Conservation (phyloP, 2,113 vertebrate species). For the Centropus unirufus region DNA sequence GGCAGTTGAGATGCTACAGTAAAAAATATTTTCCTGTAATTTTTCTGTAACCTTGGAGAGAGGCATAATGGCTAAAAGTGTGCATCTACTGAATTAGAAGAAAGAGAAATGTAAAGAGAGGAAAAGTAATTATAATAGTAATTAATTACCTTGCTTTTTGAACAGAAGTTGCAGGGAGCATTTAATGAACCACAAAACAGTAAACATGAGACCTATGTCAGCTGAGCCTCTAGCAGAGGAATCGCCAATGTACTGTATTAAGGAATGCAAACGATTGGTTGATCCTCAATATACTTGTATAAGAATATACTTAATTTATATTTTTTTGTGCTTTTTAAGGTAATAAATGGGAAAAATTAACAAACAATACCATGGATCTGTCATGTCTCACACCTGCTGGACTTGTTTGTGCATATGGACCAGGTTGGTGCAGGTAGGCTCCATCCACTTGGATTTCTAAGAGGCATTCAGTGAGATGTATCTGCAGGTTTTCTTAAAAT, state of each 20-base stretch:
- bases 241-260: background rate
- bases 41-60: background rate
- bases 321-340: background rate
- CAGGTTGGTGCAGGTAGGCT: background rate
- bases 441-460: background rate
- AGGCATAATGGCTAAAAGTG: background rate
- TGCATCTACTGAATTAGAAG: background rate
- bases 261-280: background rate
- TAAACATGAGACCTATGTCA: background rate
- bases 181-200: background rate
- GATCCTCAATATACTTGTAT: background rate
- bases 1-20: background rate
- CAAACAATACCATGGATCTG: background rate
- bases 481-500: background rate
- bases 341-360: background rate
- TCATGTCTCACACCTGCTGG: background rate
- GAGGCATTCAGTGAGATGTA: background rate
- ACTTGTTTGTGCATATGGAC: background rate
- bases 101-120: background rate
- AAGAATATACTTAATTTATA: background rate
- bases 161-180: background rate
- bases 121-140: background rate
- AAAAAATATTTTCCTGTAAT: background rate
- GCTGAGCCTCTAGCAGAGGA: background rate
- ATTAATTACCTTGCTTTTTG: background rate